These are phyloP conservation scores for Phrynosoma blainvillii DNA, from an alignment of 2,113 vertebrate genomes.

Conservation along the genomic window DNA sequence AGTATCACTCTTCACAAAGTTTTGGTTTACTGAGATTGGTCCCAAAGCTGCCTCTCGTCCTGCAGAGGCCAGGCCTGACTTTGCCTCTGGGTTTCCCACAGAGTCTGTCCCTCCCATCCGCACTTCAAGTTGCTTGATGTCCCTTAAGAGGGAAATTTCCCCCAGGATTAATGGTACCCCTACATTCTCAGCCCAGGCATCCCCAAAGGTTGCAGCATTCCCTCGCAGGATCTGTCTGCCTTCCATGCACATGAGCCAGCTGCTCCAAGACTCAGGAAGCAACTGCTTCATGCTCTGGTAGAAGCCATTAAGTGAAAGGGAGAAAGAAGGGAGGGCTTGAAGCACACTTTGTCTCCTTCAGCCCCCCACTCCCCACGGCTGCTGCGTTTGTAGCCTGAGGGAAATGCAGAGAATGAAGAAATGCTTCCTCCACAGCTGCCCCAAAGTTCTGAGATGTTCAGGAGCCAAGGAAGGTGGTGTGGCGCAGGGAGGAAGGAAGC, in stretches of 20 bases:
- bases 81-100: too few relatives aligned
- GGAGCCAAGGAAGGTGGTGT: background rate
- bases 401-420: background rate
- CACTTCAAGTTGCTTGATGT: background rate
- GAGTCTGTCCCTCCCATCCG: background rate
- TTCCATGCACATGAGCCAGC: background rate
- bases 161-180: background rate
- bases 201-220: background rate
- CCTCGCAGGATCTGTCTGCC: background rate
- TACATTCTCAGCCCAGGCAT: too few relatives aligned
- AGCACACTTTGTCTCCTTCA: too few relatives aligned
- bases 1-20: accelerated
- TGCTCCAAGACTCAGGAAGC: background rate
- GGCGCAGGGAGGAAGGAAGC: background rate
- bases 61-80: too few relatives aligned
- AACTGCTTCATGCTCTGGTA: background rate
- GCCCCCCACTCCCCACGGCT: background rate
- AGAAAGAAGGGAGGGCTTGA: background rate
- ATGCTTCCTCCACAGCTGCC: too few relatives aligned
- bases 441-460: background rate
- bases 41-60: background rate
- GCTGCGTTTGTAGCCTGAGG: too few relatives aligned
- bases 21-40: background rate
- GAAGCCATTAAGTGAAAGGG: background rate
- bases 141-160: background rate